Evolutionary conservation across 2,797 vertebrate species (phyloP), one percentile per base, ranked within the genome.

Genomic region (Tenualosa ilisha): DNA sequence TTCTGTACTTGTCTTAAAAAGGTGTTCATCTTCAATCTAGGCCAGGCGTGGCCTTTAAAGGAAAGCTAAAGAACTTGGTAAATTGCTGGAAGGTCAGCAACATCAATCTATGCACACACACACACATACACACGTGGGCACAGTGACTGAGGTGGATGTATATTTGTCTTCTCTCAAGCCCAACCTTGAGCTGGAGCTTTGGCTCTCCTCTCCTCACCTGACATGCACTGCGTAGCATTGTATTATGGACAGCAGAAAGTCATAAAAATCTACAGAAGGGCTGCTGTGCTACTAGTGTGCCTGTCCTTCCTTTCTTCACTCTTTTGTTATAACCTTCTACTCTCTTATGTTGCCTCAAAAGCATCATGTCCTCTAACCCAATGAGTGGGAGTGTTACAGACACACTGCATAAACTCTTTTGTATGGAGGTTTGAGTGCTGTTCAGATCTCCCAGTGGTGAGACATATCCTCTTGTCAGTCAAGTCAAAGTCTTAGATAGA

Each of bases 1-100:
- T 8, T 22, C 15, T 79, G 72, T 46, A 6, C 72, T 46, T 20
- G 72, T 79, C 37, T 46, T 46, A 7, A 7, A 43, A 79, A 46
- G 72, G 17, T 46, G 37, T 11, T 79, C 20, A 37, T 46, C 72
- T 79, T 46, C 72, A 46, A 46, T 46, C 72, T 79, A 43, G 20
- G 72, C 68, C 72, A 79, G 37, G 0, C 40, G 17, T 79, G 72
- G 72, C 72, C 72, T 79, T 79, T 72, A 22, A 46, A 79, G 40
- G 6, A 79, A 79, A 17, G 31, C 65, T 72, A 12, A 15, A 40
- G 26, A 72, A 13, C 72, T 46, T n/a, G 17, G 40, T 15, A 46
- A 46, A 43, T 79, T 79, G 72, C 17, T 7, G 40, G 72, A 79
- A 79, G 72, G 72, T 79, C 72, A 79, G 72, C 72, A 15, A 46